Percentiles rank a stretch among this genome's conserved stretches.
Conservation (phyloP, 2,113 vertebrate genomes). For the Anthoscopus minutus region DNA sequence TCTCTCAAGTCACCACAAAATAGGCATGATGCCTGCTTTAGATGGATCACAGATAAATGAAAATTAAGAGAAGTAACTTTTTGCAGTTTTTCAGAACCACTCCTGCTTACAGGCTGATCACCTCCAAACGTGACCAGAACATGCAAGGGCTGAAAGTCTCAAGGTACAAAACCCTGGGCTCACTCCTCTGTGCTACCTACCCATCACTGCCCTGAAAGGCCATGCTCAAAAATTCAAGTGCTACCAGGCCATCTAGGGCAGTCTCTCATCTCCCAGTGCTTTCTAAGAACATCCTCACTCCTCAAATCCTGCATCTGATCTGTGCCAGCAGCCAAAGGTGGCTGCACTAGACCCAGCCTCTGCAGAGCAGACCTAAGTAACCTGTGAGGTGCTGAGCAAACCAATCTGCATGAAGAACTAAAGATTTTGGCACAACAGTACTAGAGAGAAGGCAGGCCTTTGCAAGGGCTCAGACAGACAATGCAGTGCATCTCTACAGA, state of each 20-base stretch:
- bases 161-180: background rate
- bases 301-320: background rate
- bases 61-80: background rate
- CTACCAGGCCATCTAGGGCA: background rate
- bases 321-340: background rate
- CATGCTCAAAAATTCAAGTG: background rate
- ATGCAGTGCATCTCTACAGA: accelerated
- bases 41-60: background rate
- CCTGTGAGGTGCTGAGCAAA: background rate
- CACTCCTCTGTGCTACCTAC: background rate
- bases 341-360: background rate
- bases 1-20: background rate
- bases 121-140: background rate
- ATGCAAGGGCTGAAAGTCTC: background rate
- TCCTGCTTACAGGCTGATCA: background rate
- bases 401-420: accelerated
- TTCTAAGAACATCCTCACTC: background rate
- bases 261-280: background rate
- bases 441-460: background rate
- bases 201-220: background rate
- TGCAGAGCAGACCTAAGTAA: background rate
- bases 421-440: background rate
- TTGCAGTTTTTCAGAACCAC: background rate
- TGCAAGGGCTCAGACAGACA: background rate
- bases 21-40: background rate